phyloP scores from a whole-genome alignment of 2,797 vertebrate genomes.

The Melanotaenia boesemani region DNA sequence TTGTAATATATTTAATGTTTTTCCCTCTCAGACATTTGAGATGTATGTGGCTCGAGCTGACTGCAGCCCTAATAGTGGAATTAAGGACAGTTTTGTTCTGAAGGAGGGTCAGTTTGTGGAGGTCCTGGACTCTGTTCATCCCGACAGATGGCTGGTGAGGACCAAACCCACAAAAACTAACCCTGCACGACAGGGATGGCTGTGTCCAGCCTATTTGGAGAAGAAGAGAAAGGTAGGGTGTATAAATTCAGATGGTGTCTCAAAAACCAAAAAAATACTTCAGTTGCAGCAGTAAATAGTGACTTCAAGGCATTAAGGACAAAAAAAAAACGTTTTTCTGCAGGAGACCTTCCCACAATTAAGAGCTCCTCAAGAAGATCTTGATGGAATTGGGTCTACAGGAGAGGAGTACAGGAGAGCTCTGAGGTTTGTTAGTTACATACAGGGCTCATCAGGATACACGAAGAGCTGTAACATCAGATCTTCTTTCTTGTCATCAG shows the following conservation, averaged over 20 bases:
- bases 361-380: constrained; percentile 70
- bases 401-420: constrained; percentile 92
- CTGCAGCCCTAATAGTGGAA: constrained; percentile 85
- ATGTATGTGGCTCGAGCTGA: constrained; percentile 94
- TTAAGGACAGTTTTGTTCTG: constrained; percentile 89
- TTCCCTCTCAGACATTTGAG: constrained; percentile 86
- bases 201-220: constrained; percentile 97
- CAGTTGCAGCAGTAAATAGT: no score
- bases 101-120: constrained; percentile 97
- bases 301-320: background rate
- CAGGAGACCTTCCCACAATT: constrained; percentile 74
- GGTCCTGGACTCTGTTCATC: constrained; percentile 93
- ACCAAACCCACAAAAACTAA: constrained; percentile 96
- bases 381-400: constrained; percentile 85
- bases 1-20: background rate
- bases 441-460: background rate
- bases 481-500: constrained; percentile 69
- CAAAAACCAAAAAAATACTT: background rate
- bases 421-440: constrained; percentile 82
- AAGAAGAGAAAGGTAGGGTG: constrained; percentile 91
- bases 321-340: constrained; percentile 16
- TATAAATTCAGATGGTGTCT: background rate
- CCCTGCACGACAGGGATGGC: constrained; percentile 95
- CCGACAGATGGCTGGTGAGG: constrained; percentile 93
- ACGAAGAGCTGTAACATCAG: background rate